Base-by-base conservation (phyloP, 2,888 invertebrate genomes). In the Muscina levida region DNA sequence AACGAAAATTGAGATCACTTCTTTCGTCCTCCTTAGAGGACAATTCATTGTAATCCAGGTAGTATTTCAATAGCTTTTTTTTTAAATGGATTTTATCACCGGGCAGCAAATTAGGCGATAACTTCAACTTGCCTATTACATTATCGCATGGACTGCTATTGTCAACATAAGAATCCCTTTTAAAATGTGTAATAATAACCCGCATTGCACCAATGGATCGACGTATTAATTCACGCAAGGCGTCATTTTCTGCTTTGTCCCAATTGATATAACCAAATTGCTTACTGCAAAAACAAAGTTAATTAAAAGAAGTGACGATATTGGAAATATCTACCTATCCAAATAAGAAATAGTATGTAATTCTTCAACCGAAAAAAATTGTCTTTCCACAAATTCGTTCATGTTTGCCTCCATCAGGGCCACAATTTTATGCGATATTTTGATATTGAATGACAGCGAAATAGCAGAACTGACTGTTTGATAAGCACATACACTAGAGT, bases 191-290 rank as follows among this genome's bases (percentile, higher is more conserved):
- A 85, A 97, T 92, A 94, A 97, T 95, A 82, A 95, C 93, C 88
- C 97, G 97, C 85, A 97, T 91, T 89, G 96, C 95, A 87, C 95
- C 95, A 74, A 97, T 95, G 77, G 97, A 97, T 92, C 94, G 96
- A 75, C 95, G 93, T 42, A 98, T 94, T 83, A 97, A 92, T 59
- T 94, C 93, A 88, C 96, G 94, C 84, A 96, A 96, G 87, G 94
- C 93, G 13, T 93, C 92, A 92, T 97, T 96, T 90, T 97, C 97
- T 65, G 94, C 92, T 75, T 94, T 93, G 86, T 95, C 94, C 59
- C 97, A 91, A 87, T 96, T 95, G 80, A 98, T 91, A 89, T 97
- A 97, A 53, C 98, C 98, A 92, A 96, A 98, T 87, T 96, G 95
- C 24, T 97, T 96, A 90, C 98, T 98, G 92, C 82, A 93, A 84